Percentiles rank a stretch among this genome's conserved stretches.
phyloP scores from a whole-genome alignment of 2,888 invertebrate genomes.

The Synergus laeviventris region DNA sequence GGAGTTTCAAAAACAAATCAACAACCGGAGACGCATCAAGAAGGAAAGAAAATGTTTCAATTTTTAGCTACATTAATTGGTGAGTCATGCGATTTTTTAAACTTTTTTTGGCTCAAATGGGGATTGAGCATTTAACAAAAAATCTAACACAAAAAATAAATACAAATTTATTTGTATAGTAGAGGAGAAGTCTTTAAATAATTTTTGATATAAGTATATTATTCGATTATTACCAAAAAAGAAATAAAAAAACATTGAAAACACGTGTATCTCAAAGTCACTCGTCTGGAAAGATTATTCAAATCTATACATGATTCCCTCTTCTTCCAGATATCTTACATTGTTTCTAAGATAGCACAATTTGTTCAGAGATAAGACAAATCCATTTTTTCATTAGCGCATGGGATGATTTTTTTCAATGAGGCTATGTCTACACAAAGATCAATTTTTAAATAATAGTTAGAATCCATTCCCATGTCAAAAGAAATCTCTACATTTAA shows the following conservation, averaged over 20 bases:
- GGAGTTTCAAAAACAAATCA: constrained; percentile 39
- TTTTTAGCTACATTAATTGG: constrained; percentile 66
- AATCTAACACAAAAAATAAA: too few relatives aligned
- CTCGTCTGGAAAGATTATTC: background rate
- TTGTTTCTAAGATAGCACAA: background rate
- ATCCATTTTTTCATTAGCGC: background rate
- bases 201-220: background rate
- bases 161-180: too few relatives aligned
- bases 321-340: background rate
- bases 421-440: background rate
- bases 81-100: constrained; percentile 54
- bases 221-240: background rate
- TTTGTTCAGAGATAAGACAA: background rate
- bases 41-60: constrained; percentile 65
- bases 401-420: background rate
- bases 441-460: too few relatives aligned
- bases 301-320: background rate
- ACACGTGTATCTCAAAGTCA: background rate
- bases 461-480: too few relatives aligned
- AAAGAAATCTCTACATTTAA: too few relatives aligned
- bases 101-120: too few relatives aligned
- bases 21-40: constrained; percentile 40
- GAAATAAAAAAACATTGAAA: constrained; percentile 41
- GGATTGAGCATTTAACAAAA: too few relatives aligned
- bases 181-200: too few relatives aligned